Conservation (phyloP, 2,797 vertebrate genomes). For the Ambastaia sidthimunki region DNA sequence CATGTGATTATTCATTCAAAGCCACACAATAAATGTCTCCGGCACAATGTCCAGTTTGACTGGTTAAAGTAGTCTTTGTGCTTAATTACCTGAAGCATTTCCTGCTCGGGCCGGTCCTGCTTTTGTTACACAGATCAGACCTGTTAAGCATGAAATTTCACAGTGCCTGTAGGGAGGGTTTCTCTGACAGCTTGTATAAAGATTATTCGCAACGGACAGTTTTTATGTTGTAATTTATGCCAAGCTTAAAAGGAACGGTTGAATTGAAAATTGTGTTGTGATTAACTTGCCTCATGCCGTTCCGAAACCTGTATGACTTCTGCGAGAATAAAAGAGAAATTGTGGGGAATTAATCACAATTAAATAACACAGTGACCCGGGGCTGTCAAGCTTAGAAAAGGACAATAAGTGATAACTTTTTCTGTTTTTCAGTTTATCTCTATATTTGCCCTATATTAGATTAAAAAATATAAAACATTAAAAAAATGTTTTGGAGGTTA, state of each 20-base stretch:
- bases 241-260: background rate
- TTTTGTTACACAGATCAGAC: conserved; percentile 41
- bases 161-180: background rate
- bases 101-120: background rate
- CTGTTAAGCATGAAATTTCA: conserved; percentile 13
- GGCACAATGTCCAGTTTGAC: conserved; percentile 29
- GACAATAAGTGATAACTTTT: background rate
- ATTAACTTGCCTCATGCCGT: background rate
- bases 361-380: background rate
- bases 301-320: background rate
- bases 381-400: background rate
- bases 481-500: background rate
- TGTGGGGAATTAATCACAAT: background rate
- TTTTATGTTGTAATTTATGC: conserved; percentile 6
- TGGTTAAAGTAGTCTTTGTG: background rate
- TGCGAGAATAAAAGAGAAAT: background rate
- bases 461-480: too few species aligned
- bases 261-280: background rate
- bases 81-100: conserved; percentile 19
- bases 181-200: conserved; percentile 6
- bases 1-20: conserved; percentile 1
- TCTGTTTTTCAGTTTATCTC: too few species aligned
- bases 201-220: background rate
- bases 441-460: too few species aligned
- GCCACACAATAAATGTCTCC: background rate